A percentile compares a stretch with the other conserved stretches of the same genome.
phyloP scores from a whole-genome alignment of 2,797 vertebrate species.

The Takifugu rubripes region DNA sequence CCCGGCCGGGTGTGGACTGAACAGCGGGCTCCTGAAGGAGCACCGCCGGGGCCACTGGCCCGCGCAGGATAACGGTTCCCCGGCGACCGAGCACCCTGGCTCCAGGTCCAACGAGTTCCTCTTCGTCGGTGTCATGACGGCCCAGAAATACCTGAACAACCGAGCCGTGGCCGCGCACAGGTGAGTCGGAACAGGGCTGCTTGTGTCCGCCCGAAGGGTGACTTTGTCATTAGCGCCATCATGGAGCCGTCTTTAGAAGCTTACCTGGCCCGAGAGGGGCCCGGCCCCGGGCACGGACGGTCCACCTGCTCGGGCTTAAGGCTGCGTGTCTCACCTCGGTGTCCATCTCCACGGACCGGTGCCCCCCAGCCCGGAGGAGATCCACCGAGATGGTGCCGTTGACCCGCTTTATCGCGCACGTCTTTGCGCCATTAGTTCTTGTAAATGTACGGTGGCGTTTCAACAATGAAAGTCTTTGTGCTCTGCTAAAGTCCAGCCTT shows the following conservation, averaged over 20 bases:
- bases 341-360: too few species aligned
- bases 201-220: too few species aligned
- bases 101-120: slow-evolving; percentile 80
- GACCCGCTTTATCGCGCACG: not conserved
- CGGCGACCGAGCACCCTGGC: slow-evolving; percentile 59
- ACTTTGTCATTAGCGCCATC: too few species aligned
- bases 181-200: slow-evolving; percentile 57
- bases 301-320: too few species aligned
- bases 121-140: slow-evolving; percentile 95
- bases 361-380: too few species aligned
- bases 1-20: slow-evolving; percentile 67
- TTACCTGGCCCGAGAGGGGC: not conserved
- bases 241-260: not conserved
- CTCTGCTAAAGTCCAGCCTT: too few species aligned
- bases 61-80: slow-evolving; percentile 54
- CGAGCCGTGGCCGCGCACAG: slow-evolving; percentile 90
- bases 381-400: not conserved
- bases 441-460: too few species aligned
- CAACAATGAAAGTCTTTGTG: too few species aligned
- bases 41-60: slow-evolving; percentile 56
- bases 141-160: slow-evolving; percentile 94
- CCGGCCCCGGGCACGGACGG: too few species aligned
- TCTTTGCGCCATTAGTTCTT: too few species aligned
- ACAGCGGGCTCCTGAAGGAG: slow-evolving; percentile 54
- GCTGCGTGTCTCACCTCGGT: too few species aligned